Conservation (phyloP, 1,140 invertebrate species). For the Drosophila littoralis region DNA sequence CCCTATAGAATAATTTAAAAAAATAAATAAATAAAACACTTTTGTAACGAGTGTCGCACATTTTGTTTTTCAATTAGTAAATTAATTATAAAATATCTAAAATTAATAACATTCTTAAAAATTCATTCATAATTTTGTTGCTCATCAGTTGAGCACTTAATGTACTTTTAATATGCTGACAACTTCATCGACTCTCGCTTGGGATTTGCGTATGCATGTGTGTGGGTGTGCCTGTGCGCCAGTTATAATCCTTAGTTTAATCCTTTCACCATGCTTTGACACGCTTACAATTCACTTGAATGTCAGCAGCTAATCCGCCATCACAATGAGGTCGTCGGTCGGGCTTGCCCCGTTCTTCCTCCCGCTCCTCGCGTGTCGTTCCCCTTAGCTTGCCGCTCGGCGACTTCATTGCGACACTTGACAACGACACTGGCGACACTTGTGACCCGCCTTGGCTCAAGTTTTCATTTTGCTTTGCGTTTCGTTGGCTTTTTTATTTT, state of each 20-base stretch:
- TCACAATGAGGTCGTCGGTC: slow-evolving; percentile 58
- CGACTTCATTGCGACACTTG: slow-evolving; percentile 53
- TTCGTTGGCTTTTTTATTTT: slow-evolving; percentile 33
- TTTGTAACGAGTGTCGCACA: not conserved
- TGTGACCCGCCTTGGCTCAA: slow-evolving; percentile 70
- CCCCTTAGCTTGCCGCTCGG: slow-evolving; percentile 1
- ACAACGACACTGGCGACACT: slow-evolving; percentile 52
- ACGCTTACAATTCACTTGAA: slow-evolving; percentile 78
- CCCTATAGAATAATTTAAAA: not conserved
- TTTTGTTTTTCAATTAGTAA: not conserved
- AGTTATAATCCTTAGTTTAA: slow-evolving; percentile 72
- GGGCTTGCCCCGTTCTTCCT: not conserved
- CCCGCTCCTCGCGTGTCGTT: not conserved
- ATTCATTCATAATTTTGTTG: not conserved
- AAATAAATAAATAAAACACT: not conserved
- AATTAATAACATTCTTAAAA: not conserved
- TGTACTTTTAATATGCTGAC: slow-evolving; percentile 28
- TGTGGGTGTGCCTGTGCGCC: slow-evolving; percentile 15
- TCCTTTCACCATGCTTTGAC: slow-evolving; percentile 76
- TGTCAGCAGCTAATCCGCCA: slow-evolving; percentile 76
- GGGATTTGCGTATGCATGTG: slow-evolving; percentile 4
- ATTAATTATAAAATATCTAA: not conserved
- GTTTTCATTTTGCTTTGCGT: slow-evolving; percentile 63
- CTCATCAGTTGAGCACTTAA: slow-evolving; percentile 5
- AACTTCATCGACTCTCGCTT: slow-evolving; percentile 28